Evolutionary conservation across 2,888 invertebrate genomes (phyloP).

Genomic region (Rotaria macrura): DNA sequence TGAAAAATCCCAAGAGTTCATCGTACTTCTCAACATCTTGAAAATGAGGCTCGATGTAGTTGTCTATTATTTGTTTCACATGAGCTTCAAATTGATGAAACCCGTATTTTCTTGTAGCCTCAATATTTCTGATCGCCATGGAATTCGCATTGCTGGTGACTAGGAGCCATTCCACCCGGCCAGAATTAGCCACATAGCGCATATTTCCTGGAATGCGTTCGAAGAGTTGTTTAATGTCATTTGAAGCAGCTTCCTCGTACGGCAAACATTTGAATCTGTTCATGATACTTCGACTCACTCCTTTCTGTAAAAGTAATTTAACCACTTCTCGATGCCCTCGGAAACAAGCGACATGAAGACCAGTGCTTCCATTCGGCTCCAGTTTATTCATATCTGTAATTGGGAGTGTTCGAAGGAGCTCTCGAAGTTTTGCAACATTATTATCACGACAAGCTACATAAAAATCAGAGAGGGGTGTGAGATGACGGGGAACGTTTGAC

Average conservation of each 20-base stretch:
- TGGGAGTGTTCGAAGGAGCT: not conserved
- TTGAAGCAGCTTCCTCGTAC: not conserved
- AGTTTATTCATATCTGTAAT: not conserved
- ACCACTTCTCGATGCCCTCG: not conserved
- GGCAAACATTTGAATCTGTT: not conserved
- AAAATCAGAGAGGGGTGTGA: not conserved
- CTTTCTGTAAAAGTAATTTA: not conserved
- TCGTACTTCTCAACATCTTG: not conserved
- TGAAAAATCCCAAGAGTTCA: not conserved
- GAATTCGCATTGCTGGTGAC: not conserved
- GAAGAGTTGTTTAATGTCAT: not conserved
- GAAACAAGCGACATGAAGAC: not conserved
- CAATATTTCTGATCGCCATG: not conserved
- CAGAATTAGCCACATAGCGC: not conserved
- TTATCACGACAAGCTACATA: not conserved
- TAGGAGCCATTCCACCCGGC: not conserved
- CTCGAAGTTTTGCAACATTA: not conserved
- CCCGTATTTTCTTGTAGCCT: not conserved
- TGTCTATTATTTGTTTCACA: not conserved
- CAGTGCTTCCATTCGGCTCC: not conserved
- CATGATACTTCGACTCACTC: not conserved
- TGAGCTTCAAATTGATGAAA: not conserved
- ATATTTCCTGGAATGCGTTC: not conserved
- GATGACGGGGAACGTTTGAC: too few species aligned
- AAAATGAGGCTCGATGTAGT: not conserved